Evolutionary conservation across 2,797 vertebrate genomes (phyloP).

Genomic region (Podarcis lilfordi): DNA sequence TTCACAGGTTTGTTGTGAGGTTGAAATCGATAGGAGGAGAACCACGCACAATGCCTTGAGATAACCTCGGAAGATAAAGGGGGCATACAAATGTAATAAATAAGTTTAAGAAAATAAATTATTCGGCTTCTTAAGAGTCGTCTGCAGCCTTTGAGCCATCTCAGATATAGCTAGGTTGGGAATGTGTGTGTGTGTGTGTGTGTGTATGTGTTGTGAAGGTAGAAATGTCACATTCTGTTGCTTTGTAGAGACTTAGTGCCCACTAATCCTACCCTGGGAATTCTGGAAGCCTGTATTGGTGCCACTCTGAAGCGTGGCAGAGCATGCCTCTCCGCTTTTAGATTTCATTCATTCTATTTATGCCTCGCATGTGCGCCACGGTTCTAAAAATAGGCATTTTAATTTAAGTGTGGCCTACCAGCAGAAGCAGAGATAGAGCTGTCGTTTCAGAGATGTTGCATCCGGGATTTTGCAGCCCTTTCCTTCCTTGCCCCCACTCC

Average conservation of each 20-base stretch:
- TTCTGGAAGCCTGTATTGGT: not conserved
- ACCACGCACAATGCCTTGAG: too few species aligned
- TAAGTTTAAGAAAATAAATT: too few species aligned
- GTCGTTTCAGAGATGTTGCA: slow-evolving; percentile 18
- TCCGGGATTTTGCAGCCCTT: not conserved
- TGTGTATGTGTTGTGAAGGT: not conserved
- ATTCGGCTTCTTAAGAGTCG: not conserved
- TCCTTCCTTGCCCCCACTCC: slow-evolving; percentile 13
- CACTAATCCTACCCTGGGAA: not conserved
- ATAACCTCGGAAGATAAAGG: too few species aligned
- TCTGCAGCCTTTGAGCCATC: not conserved
- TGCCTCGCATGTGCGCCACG: not conserved
- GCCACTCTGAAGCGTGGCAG: not conserved
- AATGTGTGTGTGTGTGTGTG: too few species aligned
- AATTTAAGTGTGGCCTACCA: slow-evolving; percentile 39
- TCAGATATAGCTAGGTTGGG: not conserved
- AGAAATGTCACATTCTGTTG: not conserved
- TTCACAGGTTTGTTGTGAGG: too few species aligned
- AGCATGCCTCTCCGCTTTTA: not conserved
- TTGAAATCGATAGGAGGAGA: too few species aligned
- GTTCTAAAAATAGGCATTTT: slow-evolving; percentile 42
- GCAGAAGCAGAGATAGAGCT: not conserved
- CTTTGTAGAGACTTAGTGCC: fast-evolving
- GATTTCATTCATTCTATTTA: slow-evolving; percentile 26
- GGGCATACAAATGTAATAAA: too few species aligned